These are phyloP conservation scores for Diaperis boleti DNA, from an alignment of 2,888 invertebrate species.

Conservation along the genomic window DNA sequence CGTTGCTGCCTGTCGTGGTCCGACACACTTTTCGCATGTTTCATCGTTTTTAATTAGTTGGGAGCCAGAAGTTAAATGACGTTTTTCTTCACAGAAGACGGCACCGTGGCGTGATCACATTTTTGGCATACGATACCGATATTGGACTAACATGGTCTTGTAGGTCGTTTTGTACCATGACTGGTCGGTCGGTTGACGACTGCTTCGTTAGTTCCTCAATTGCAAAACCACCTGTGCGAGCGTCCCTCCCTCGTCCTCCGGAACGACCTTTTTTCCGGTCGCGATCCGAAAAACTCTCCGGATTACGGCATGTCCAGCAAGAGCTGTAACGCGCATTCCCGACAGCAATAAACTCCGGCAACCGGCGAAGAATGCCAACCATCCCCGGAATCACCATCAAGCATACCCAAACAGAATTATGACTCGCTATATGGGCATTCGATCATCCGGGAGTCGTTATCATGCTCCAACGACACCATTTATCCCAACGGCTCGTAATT, in stretches of 20 bases:
- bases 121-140: too few species aligned
- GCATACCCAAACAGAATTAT: conserved; percentile 65
- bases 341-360: conserved; percentile 59
- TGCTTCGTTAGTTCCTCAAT: too few species aligned
- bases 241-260: neutral
- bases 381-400: conserved; percentile 62
- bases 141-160: too few species aligned
- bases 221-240: conserved; percentile 6
- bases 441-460: conserved; percentile 60
- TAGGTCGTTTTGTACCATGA: too few species aligned
- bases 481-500: conserved; percentile 52
- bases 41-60: too few species aligned
- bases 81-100: too few species aligned
- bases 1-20: too few species aligned
- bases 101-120: too few species aligned
- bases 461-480: conserved; percentile 61
- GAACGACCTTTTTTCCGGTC: neutral
- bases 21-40: too few species aligned
- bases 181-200: too few species aligned
- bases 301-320: conserved; percentile 46
- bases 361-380: conserved; percentile 58
- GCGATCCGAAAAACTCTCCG: conserved; percentile 3
- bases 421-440: conserved; percentile 64
- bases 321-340: conserved; percentile 50
- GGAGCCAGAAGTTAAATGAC: too few species aligned